A percentile compares a stretch with the other conserved stretches of the same genome.
Conservation (phyloP, 1,140 invertebrate genomes). For the Drosophila pruinosa region DNA sequence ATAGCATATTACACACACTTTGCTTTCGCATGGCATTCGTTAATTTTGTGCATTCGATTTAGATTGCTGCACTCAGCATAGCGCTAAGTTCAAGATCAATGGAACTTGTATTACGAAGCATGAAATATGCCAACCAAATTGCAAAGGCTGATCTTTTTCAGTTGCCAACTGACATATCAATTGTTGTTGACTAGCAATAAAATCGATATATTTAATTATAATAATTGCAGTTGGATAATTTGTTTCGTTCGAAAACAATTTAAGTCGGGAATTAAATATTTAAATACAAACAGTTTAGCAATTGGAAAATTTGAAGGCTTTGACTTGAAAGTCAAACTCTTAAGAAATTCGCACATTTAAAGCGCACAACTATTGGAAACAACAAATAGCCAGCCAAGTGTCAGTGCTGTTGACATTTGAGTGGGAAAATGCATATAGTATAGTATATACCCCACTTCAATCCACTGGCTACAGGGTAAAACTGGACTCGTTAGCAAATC, state of each 20-base stretch:
- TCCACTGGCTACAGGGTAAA: not conserved
- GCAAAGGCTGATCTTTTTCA: no score
- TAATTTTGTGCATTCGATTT: conserved; percentile 39
- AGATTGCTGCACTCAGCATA: not conserved
- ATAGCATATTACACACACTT: conserved; percentile 48
- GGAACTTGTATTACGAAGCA: conserved; percentile 7
- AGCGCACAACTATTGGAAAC: not conserved
- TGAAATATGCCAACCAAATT: conserved; percentile 4
- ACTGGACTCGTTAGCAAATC: not conserved
- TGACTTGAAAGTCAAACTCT: no score
- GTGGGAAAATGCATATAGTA: no score
- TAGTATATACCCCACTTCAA: not conserved
- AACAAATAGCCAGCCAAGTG: not conserved
- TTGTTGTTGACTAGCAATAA: not conserved
- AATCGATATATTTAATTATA: conserved; percentile 19
- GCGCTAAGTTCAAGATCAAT: conserved; percentile 59
- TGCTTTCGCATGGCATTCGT: conserved; percentile 50
- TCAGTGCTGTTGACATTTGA: no score
- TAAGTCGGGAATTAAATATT: conserved; percentile 36
- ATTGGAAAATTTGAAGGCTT: no score
- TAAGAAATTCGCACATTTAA: no score
- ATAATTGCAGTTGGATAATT: conserved; percentile 29
- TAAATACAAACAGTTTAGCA: not conserved
- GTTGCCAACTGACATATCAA: not conserved
- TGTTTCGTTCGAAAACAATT: not conserved